A percentile compares a stretch with the other conserved stretches of the same genome.
Evolutionary conservation across 2,888 invertebrate genomes (phyloP).

Genomic region (Lagria hirta): DNA sequence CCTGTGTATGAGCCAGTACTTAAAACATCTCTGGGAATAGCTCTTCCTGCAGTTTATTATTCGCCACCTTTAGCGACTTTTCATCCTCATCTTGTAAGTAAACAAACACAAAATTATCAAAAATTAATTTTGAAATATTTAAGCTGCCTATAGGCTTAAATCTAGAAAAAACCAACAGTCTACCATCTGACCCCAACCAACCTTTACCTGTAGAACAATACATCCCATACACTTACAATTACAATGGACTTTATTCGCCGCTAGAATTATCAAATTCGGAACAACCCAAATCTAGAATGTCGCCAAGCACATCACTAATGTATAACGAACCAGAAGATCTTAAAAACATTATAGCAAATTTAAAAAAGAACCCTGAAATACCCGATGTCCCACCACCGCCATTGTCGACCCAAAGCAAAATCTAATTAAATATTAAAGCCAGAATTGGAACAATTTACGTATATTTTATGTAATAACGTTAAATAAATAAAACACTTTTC

Average conservation of each 20-base stretch:
- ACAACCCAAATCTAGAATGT: conserved; percentile 5
- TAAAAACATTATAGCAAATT: conserved; percentile 37
- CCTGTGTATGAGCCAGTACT: conserved; percentile 42
- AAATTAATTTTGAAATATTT: no score
- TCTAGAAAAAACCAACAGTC: no score
- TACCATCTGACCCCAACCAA: no score
- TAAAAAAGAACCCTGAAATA: conserved; percentile 38
- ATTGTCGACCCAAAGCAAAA: conserved; percentile 29
- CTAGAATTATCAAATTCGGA: conserved; percentile 2
- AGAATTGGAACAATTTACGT: no score
- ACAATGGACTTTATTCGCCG: conserved; percentile 21
- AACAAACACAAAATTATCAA: background rate
- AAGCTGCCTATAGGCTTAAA: no score
- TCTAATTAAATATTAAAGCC: no score
- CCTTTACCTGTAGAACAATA: conserved; percentile 29
- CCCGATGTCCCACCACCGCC: conserved; percentile 41
- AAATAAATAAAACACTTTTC: no score
- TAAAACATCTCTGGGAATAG: conserved; percentile 39
- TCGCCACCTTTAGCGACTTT: conserved; percentile 15
- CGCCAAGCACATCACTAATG: conserved; percentile 13
- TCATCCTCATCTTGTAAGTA: conserved; percentile 19
- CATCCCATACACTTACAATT: conserved; percentile 28
- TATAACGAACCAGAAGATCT: conserved; percentile 29
- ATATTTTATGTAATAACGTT: no score
- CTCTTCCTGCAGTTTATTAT: conserved; percentile 33